Percentiles rank a stretch among this genome's conserved stretches.
These are phyloP conservation scores for Crotalus helleri DNA, from an alignment of 2,113 vertebrate genomes.

Conservation along the genomic window DNA sequence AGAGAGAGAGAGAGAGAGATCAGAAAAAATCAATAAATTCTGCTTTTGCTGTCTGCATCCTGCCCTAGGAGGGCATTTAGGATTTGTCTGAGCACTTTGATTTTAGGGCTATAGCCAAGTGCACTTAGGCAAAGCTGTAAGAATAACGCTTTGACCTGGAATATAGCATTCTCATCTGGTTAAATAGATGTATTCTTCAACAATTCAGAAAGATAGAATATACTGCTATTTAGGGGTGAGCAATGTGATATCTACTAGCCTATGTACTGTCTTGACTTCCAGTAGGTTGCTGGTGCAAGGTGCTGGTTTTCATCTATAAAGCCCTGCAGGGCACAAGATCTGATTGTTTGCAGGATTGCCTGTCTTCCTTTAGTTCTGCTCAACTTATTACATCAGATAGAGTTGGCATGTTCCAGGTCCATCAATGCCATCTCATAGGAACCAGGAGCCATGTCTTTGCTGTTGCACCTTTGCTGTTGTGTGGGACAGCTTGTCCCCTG, in stretches of 20 bases:
- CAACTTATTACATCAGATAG: background rate
- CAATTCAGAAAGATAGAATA: background rate
- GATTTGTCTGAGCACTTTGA: background rate
- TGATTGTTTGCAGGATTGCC: background rate
- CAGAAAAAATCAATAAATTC: background rate
- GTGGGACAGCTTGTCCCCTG: background rate
- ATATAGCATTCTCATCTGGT: background rate
- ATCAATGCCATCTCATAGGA: background rate
- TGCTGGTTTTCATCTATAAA: background rate
- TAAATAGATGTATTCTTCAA: background rate
- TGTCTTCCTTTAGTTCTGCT: background rate
- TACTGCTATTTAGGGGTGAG: background rate
- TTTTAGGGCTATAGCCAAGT: background rate
- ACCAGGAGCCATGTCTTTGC: background rate
- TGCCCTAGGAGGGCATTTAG: background rate
- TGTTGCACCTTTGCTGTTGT: background rate
- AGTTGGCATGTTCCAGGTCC: background rate
- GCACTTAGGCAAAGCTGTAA: background rate
- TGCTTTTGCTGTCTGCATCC: background rate
- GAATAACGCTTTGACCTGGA: background rate
- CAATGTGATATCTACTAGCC: background rate
- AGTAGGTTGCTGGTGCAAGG: background rate
- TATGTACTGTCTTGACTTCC: background rate
- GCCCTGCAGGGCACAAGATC: background rate
- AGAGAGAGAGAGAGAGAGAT: background rate